phyloP scores from a whole-genome alignment of 2,888 invertebrate species.

The Augiades crinisus region DNA sequence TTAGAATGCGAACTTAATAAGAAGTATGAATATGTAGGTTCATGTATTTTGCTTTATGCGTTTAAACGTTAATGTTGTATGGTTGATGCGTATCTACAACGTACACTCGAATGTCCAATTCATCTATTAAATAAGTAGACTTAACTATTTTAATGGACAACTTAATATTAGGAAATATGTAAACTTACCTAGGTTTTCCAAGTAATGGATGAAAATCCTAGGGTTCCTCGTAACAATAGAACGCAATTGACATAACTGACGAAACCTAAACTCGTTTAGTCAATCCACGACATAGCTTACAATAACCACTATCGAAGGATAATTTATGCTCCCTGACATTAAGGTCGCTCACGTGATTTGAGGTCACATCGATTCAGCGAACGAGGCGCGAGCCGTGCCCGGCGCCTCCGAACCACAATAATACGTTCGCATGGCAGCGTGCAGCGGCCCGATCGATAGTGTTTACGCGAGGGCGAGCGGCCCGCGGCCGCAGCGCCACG shows the following conservation, averaged over 20 bases:
- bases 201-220: constrained; percentile 4
- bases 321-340: constrained; percentile 11
- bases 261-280: not conserved
- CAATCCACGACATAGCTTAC: constrained; percentile 13
- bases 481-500: constrained; percentile 18
- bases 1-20: too few relatives aligned
- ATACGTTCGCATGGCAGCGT: constrained; percentile 18
- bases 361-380: constrained; percentile 27
- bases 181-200: constrained; percentile 3
- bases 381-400: constrained; percentile 10
- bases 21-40: too few relatives aligned
- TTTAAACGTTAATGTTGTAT: too few relatives aligned
- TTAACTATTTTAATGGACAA: too few relatives aligned
- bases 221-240: not conserved
- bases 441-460: constrained; percentile 34
- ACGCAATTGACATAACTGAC: constrained; percentile 2
- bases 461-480: constrained; percentile 27
- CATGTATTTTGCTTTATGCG: too few relatives aligned
- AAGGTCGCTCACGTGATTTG: constrained; percentile 27
- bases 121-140: too few relatives aligned
- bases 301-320: not conserved
- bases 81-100: too few relatives aligned
- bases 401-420: constrained; percentile 7
- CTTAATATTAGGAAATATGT: not conserved
- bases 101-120: too few relatives aligned